Evolutionary conservation across 2,113 vertebrate genomes (phyloP).

Genomic region (Pipa parva): DNA sequence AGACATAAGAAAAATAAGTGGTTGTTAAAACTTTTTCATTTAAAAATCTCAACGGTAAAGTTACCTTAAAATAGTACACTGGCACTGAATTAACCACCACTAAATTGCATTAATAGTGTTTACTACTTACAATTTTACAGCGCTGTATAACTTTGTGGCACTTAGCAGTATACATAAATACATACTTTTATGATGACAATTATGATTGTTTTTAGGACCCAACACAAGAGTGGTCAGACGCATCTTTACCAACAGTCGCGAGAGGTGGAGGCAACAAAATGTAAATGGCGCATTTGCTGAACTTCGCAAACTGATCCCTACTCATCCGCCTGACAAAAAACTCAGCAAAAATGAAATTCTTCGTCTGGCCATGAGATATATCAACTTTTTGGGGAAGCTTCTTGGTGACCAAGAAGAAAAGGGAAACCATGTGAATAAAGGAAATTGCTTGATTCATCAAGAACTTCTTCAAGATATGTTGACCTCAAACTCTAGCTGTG

Average conservation of each 20-base stretch:
- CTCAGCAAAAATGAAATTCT: conserved; percentile 95
- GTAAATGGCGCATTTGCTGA: conserved; percentile 90
- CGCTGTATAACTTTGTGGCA: too few relatives aligned
- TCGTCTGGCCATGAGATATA: conserved; percentile 94
- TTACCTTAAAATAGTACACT: too few relatives aligned
- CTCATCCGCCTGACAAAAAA: conserved; percentile 89
- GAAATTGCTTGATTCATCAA: conserved; percentile 72
- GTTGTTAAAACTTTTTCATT: too few relatives aligned
- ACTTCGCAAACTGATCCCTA: conserved; percentile 91
- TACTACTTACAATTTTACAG: too few relatives aligned
- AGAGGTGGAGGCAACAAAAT: conserved; percentile 93
- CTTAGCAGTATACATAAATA: too few relatives aligned
- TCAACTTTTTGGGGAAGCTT: conserved; percentile 92
- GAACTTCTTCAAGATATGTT: conserved; percentile 84
- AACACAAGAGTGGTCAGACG: conserved; percentile 89
- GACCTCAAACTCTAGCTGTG: conserved; percentile 84
- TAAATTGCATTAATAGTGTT: too few relatives aligned
- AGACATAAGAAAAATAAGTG: too few relatives aligned
- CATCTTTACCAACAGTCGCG: conserved; percentile 92
- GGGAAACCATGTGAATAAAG: conserved; percentile 72
- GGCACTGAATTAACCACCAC: too few relatives aligned
- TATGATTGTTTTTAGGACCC: too few relatives aligned
- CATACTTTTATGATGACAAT: too few relatives aligned
- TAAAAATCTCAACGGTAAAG: too few relatives aligned
- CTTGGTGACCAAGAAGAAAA: conserved; percentile 91